A percentile compares a stretch with the other conserved stretches of the same genome.
Conservation (phyloP, 1,140 invertebrate species). For the Ips nitidus region DNA sequence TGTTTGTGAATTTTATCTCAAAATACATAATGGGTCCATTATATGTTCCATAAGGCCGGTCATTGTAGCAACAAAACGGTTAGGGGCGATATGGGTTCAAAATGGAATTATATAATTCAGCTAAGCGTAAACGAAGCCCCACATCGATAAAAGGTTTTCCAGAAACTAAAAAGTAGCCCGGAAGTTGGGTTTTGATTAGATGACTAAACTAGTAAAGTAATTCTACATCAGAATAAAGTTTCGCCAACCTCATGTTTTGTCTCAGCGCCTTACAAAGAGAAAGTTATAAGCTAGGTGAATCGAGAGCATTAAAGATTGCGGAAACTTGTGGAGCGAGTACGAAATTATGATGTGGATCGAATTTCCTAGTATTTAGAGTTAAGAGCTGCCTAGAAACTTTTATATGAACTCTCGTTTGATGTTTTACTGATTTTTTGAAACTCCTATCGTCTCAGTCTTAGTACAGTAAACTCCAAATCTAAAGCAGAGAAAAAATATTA, state of each 20-base stretch:
- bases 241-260: conserved; percentile 18
- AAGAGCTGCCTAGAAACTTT: conserved; percentile 18
- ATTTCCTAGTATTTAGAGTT: conserved; percentile 22
- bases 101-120: too few relatives aligned
- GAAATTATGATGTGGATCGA: conserved; percentile 29
- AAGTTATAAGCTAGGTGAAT: conserved; percentile 32
- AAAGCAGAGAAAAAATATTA: too few relatives aligned
- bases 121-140: too few relatives aligned
- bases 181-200: conserved; percentile 27
- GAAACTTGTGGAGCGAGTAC: conserved; percentile 21
- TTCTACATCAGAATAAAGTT: conserved; percentile 25
- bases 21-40: not conserved
- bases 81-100: too few relatives aligned
- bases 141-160: too few relatives aligned
- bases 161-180: not conserved
- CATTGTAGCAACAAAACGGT: too few relatives aligned
- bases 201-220: conserved; percentile 28
- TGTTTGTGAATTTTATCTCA: conserved; percentile 11
- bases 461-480: too few relatives aligned
- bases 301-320: conserved; percentile 28
- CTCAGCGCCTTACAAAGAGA: conserved; percentile 16
- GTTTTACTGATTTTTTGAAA: conserved; percentile 5
- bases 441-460: not conserved
- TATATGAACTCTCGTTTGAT: conserved; percentile 17
- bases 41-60: not conserved